These are phyloP conservation scores for Caligus rogercresseyi DNA, from an alignment of 1,140 invertebrate species.

Conservation along the genomic window DNA sequence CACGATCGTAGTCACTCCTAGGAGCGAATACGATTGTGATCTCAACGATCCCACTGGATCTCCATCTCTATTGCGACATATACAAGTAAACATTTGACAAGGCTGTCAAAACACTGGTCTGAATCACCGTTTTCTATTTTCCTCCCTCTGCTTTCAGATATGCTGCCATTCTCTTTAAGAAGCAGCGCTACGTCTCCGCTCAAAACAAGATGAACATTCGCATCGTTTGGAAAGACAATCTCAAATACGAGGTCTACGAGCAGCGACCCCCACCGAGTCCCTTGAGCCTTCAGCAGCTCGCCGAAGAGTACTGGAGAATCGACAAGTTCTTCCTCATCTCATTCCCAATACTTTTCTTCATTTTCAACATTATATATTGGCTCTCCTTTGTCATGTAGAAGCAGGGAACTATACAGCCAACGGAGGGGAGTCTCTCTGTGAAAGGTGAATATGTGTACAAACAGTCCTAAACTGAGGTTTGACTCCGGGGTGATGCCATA, in stretches of 20 bases:
- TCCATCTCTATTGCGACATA: no score
- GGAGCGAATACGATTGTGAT: no score
- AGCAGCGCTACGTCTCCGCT: background rate
- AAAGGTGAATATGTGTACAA: no score
- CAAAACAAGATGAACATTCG: background rate
- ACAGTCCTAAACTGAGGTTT: no score
- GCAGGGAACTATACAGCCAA: no score
- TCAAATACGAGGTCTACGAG: background rate
- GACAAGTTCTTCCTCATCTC: conserved; percentile 12
- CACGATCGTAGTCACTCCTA: no score
- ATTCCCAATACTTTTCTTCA: conserved; percentile 16
- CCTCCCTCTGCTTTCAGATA: background rate
- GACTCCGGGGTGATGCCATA: no score
- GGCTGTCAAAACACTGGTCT: no score
- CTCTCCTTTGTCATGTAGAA: conserved; percentile 1
- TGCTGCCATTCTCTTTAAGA: background rate
- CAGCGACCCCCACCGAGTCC: background rate
- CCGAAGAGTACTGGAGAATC: conserved; percentile 4
- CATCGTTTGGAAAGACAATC: background rate
- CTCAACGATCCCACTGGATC: no score
- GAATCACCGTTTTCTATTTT: no score
- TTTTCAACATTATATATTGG: conserved; percentile 19
- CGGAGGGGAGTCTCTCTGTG: no score
- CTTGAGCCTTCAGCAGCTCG: background rate
- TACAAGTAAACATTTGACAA: no score